Percentiles rank a stretch among this genome's conserved stretches.
Evolutionary conservation across 2,797 vertebrate species (phyloP).

Genomic region (Nannoperca obscura): DNA sequence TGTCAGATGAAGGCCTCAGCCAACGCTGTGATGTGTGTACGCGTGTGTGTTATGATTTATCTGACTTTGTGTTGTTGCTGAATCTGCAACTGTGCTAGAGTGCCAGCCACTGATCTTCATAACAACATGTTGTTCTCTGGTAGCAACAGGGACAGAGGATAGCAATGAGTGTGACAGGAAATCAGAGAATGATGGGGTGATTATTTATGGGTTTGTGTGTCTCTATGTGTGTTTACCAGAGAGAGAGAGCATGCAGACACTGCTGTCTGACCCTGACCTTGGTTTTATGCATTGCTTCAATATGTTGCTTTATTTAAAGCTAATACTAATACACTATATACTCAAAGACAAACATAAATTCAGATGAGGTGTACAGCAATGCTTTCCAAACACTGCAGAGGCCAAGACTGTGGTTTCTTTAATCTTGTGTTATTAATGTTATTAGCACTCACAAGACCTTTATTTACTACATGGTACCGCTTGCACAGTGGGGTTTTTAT

Average conservation of each 20-base stretch:
- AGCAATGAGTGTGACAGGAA: conserved; percentile 35
- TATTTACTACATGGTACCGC: background rate
- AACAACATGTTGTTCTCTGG: conserved; percentile 66
- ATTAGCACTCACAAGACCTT: background rate
- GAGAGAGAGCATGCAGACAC: background rate
- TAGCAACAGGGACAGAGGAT: conserved; percentile 44
- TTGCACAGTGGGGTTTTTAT: background rate
- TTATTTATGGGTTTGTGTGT: conserved; percentile 27
- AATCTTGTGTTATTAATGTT: background rate
- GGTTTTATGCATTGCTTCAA: conserved; percentile 12
- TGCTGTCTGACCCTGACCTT: conserved; percentile 31
- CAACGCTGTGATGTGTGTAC: conserved; percentile 40
- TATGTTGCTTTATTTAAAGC: background rate
- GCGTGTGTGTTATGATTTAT: conserved; percentile 71
- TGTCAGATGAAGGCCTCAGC: conserved; percentile 60
- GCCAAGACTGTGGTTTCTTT: background rate
- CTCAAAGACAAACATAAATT: too few species aligned
- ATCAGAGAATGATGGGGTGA: conserved; percentile 26
- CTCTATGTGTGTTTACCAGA: conserved; percentile 7
- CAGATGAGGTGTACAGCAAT: background rate
- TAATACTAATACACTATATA: too few species aligned
- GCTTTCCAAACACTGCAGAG: background rate
- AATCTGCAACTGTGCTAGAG: conserved; percentile 70
- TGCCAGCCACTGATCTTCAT: conserved; percentile 67
- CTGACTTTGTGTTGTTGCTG: conserved; percentile 70